Evolutionary conservation across 2,888 invertebrate species (phyloP).

Genomic region (Patella pellucida): DNA sequence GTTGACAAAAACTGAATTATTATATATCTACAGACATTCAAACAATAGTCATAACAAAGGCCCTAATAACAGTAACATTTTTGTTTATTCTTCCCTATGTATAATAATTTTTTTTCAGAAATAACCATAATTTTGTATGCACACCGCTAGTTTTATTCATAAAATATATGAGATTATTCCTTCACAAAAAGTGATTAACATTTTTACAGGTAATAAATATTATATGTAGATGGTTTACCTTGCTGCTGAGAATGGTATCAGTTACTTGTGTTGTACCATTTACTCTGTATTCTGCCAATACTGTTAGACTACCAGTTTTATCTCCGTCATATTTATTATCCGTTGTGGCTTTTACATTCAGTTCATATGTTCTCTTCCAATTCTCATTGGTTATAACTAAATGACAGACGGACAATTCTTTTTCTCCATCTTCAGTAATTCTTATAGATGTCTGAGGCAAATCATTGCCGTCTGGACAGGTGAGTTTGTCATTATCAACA

Average conservation of each 20-base stretch:
- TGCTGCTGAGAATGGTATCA: slow-evolving; percentile 19
- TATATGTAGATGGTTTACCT: slow-evolving; percentile 15
- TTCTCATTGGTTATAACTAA: slow-evolving; percentile 30
- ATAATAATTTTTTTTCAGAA: no score
- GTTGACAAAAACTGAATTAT: no score
- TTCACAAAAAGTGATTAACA: no score
- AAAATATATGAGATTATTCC: no score
- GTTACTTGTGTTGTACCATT: slow-evolving; percentile 15
- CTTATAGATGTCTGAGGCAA: slow-evolving; percentile 28
- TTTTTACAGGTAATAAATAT: no score
- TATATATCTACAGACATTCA: no score
- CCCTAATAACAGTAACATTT: neutral
- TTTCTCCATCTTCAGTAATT: slow-evolving; percentile 9
- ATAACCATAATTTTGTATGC: no score
- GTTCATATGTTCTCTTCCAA: slow-evolving; percentile 28
- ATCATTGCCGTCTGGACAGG: slow-evolving; percentile 24
- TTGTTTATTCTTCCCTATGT: no score
- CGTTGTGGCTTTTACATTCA: slow-evolving; percentile 35
- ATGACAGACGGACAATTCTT: slow-evolving; percentile 26
- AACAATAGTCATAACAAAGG: no score
- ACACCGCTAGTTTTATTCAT: no score
- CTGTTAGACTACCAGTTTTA: slow-evolving; percentile 19
- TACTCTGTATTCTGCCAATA: slow-evolving; percentile 26
- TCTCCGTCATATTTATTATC: slow-evolving; percentile 40
- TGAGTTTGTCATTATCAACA: slow-evolving; percentile 17